Percentiles rank a stretch among this genome's conserved stretches.
Conservation (phyloP, 1,140 invertebrate genomes). For the Amphibalanus amphitrite region DNA sequence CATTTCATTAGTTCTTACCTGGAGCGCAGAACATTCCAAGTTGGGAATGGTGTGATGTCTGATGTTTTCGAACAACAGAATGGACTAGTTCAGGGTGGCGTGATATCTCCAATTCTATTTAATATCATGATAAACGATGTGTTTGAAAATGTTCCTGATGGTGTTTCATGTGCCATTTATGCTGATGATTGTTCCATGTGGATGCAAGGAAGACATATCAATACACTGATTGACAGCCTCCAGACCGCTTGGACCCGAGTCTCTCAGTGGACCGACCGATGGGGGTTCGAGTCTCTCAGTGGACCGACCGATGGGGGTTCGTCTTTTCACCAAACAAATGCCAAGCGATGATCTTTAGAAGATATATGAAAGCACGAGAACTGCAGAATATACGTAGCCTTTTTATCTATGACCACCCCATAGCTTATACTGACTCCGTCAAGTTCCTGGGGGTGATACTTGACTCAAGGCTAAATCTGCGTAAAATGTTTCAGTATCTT, state of each 20-base stretch:
- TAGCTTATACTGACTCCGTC: background rate
- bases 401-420: background rate
- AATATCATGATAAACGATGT: background rate
- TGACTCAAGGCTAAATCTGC: background rate
- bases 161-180: background rate
- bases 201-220: background rate
- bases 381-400: background rate
- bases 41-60: background rate
- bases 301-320: background rate
- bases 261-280: background rate
- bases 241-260: no score
- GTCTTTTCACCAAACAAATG: background rate
- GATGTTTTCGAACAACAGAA: background rate
- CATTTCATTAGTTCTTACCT: background rate
- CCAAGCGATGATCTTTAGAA: background rate
- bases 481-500: background rate
- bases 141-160: background rate
- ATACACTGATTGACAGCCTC: background rate
- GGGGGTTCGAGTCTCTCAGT: background rate
- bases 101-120: background rate
- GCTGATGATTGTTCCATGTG: background rate
- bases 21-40: background rate
- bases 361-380: background rate
- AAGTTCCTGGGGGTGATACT: background rate
- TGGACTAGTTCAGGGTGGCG: background rate